Evolutionary conservation across 2,888 invertebrate genomes (phyloP), one percentile per base, ranked within the genome.

Genomic region (Andrena dorsata): DNA sequence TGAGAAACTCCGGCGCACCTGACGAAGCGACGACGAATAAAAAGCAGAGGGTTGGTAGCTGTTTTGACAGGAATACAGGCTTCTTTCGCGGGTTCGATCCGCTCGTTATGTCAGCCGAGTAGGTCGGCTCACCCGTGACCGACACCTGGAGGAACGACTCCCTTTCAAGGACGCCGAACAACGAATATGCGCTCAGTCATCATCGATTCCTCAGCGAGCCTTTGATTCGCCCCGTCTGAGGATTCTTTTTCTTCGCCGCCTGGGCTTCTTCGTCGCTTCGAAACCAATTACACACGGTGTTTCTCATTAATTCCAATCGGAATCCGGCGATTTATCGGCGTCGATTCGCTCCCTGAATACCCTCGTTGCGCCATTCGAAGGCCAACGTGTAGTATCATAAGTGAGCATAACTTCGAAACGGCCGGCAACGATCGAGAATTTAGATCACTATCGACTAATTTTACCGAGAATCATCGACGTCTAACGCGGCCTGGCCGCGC

Each of bases 31-130:
- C 7, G 30, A 3, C 4, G 30, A 47, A 26, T 53, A 68, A 66
- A 53, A 77, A 64, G 35, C 28, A 20, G 32, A 49, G 16, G 30
- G 51, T 23, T 63, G 66, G 66, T 86, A 76, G 89, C 86, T 89
- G 89, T 92, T 93, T 92, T 92, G 92, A 93, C 92, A 90, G 87
- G 91, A 92, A 93, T 92, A 91, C 90, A 88, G 89, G 88, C 81
- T 83, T 92, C 89, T 90, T 90, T 91, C 88, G 92, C 87, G 90
- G 90, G 91, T 92, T 92, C 91, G 92, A 90, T 90, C 86, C 92
- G 92, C 92, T 93, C 89, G 91, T 93, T 93, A 93, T 89, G 82
- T 84, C 82, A 84, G 78, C 79, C 88, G 89, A 90, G 90, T 90
- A 86, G 89, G 76, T 88, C 86, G 89, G 90, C 92, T 93, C 89